These are phyloP conservation scores for Danaus chrysippus DNA, from an alignment of 2,888 invertebrate species.

Conservation along the genomic window DNA sequence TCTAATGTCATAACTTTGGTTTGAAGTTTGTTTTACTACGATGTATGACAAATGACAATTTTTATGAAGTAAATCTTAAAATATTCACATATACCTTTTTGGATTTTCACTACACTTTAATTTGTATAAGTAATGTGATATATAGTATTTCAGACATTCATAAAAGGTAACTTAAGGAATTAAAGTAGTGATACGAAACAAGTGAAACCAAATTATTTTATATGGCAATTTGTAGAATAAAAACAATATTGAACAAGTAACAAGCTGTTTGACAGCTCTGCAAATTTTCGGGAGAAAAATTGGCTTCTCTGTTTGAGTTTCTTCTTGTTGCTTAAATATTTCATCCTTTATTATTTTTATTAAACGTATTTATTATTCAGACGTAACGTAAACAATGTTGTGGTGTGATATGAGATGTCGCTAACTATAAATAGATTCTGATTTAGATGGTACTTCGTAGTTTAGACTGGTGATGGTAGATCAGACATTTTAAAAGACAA, in stretches of 20 bases:
- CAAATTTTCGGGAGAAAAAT: slow-evolving; percentile 61
- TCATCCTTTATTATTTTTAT: slow-evolving; percentile 28
- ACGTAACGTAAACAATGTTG: slow-evolving; percentile 30
- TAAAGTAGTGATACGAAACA: too few species aligned
- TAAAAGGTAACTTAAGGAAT: too few species aligned
- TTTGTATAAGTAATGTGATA: too few species aligned
- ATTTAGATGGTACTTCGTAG: slow-evolving; percentile 46
- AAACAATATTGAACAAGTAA: slow-evolving; percentile 32
- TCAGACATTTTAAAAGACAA: slow-evolving; percentile 55
- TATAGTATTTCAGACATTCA: too few species aligned
- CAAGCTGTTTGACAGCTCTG: slow-evolving; percentile 63
- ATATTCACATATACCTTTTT: too few species aligned
- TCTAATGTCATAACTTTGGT: too few species aligned
- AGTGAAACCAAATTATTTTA: not conserved
- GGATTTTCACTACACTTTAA: too few species aligned
- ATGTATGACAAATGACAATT: too few species aligned
- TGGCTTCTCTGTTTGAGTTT: slow-evolving; percentile 16
- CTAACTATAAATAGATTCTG: slow-evolving; percentile 57
- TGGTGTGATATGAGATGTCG: slow-evolving; percentile 42
- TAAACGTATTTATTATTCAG: slow-evolving; percentile 25
- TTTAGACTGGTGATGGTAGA: slow-evolving; percentile 54
- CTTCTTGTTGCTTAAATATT: slow-evolving; percentile 17
- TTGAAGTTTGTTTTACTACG: too few species aligned
- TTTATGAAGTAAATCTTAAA: too few species aligned
- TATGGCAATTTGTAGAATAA: not conserved